A percentile compares a stretch with the other conserved stretches of the same genome.
Conservation (phyloP, 2,888 invertebrate species). For the Emmelina monodactyla region DNA sequence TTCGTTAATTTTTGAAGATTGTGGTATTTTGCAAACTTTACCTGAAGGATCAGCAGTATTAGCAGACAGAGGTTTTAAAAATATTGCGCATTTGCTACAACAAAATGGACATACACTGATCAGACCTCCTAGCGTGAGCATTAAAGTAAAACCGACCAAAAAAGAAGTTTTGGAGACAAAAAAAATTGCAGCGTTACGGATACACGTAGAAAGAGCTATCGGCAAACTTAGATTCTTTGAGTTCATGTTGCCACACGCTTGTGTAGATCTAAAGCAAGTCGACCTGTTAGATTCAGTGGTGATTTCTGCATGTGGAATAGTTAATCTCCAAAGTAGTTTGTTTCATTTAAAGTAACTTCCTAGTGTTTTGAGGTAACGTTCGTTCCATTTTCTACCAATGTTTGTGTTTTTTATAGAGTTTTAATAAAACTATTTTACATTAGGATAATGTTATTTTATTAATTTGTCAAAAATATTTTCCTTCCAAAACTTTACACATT, state of each 20-base stretch:
- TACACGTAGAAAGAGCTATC: constrained; percentile 15
- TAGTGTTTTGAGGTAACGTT: not conserved
- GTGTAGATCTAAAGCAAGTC: constrained; percentile 10
- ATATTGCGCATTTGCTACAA: constrained; percentile 11
- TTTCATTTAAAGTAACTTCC: not conserved
- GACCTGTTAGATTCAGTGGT: constrained; percentile 11
- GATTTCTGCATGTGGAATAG: constrained; percentile 11
- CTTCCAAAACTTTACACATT: constrained; percentile 7
- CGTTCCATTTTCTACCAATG: not conserved
- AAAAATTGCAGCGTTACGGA: constrained; percentile 8
- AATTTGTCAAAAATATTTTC: not conserved
- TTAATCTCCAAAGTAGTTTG: constrained; percentile 11
- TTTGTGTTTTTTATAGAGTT: constrained; percentile 1
- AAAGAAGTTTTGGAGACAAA: constrained; percentile 9
- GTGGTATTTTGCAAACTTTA: constrained; percentile 1
- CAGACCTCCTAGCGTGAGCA: constrained; percentile 12
- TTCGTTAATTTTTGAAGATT: constrained; percentile 5
- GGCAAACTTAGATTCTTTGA: constrained; percentile 10
- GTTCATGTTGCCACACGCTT: constrained; percentile 11
- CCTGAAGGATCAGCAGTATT: not conserved
- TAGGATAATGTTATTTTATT: not conserved
- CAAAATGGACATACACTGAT: constrained; percentile 8
- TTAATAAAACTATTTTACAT: constrained; percentile 2
- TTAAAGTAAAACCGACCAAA: constrained; percentile 4
- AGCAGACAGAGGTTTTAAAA: constrained; percentile 7